Percentiles rank a stretch among this genome's conserved stretches.
These are phyloP conservation scores for Myiozetetes cayanensis DNA, from an alignment of 2,113 vertebrate genomes.

Conservation along the genomic window DNA sequence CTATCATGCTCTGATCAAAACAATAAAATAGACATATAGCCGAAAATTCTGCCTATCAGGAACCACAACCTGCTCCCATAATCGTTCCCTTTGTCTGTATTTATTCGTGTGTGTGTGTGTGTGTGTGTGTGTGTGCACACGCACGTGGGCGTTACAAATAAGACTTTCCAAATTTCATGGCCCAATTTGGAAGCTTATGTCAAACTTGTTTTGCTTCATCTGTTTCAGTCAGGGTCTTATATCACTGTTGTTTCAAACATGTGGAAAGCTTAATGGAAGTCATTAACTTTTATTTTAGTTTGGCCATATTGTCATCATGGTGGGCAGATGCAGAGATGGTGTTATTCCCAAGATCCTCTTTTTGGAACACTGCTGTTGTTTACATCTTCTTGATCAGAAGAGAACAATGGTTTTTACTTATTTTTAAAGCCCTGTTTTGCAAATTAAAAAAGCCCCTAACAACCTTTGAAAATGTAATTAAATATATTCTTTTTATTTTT, in stretches of 20 bases:
- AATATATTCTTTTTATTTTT: constrained; percentile 34
- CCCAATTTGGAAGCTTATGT: constrained; percentile 60
- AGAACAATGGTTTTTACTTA: constrained; percentile 63
- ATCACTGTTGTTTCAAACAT: constrained; percentile 68
- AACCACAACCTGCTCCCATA: neutral
- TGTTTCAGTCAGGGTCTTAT: constrained; percentile 54
- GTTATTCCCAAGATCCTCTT: constrained; percentile 64
- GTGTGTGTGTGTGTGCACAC: neutral
- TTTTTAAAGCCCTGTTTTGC: constrained; percentile 44
- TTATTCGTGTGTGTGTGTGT: no score
- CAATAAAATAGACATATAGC: neutral
- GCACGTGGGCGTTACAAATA: neutral
- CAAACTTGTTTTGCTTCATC: constrained; percentile 67
- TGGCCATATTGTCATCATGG: constrained; percentile 68
- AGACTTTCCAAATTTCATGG: constrained; percentile 53
- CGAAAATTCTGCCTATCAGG: neutral
- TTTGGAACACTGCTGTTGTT: constrained; percentile 64
- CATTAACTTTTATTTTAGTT: constrained; percentile 75
- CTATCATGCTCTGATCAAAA: neutral
- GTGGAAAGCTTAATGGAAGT: constrained; percentile 72
- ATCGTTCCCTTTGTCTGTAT: neutral
- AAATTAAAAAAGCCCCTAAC: constrained; percentile 46
- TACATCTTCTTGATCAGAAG: constrained; percentile 63
- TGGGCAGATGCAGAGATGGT: constrained; percentile 62
- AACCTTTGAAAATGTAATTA: constrained; percentile 52